These are phyloP conservation scores for Sardina pilchardus DNA, from an alignment of 2,113 vertebrate genomes.

Conservation along the genomic window DNA sequence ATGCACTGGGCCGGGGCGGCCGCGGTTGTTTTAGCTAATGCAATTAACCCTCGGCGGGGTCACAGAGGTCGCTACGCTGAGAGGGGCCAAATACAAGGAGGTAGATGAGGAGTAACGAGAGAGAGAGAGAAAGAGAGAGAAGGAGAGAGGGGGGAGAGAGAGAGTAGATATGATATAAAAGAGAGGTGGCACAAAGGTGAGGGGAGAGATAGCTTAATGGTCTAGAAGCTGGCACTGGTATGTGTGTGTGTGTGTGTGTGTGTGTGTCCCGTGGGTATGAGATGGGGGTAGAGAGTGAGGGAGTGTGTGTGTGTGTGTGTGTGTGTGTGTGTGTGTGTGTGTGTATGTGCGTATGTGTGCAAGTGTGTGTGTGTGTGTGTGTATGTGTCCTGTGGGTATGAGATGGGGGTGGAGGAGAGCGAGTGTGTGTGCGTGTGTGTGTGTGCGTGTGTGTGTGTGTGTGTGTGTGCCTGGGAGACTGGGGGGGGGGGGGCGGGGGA, in stretches of 20 bases:
- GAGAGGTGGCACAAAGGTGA: conserved; percentile 28
- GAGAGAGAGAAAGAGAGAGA: background rate
- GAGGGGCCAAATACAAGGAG: background rate
- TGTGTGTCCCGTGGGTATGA: background rate
- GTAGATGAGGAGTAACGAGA: conserved; percentile 1
- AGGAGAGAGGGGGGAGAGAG: conserved; percentile 10
- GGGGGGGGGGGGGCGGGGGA: conserved; percentile 70
- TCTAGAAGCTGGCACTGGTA: background rate
- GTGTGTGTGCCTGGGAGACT: conserved; percentile 31
- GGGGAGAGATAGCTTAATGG: conserved; percentile 20
- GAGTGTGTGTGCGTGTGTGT: background rate
- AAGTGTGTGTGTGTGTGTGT: conserved; percentile 33
- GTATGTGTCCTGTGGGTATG: background rate
- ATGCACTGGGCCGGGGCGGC: conserved; percentile 41
- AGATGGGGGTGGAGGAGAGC: too few relatives aligned
- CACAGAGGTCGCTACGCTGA: conserved; percentile 10
- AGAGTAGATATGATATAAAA: conserved; percentile 21
- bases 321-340: background rate
- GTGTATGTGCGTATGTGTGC: conserved; percentile 26
- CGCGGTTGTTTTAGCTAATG: conserved; percentile 64
- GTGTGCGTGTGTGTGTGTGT: background rate
- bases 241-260: background rate
- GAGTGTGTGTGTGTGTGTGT: background rate
- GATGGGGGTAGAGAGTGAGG: background rate
- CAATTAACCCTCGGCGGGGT: conserved; percentile 65